Conservation (phyloP, 1,140 invertebrate species). For the Nylanderia fulva region DNA sequence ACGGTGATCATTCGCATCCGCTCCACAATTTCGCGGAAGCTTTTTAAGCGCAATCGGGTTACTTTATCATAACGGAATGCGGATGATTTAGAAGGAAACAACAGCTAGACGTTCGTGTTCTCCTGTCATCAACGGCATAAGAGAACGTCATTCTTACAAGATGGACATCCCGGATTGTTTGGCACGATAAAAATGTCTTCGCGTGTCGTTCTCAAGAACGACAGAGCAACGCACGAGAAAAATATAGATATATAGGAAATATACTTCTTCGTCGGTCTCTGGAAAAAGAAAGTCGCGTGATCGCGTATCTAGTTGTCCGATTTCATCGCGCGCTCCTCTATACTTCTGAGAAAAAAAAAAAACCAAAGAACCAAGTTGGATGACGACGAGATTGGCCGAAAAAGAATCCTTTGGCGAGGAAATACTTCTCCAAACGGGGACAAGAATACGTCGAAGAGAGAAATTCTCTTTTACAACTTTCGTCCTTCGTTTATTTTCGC, state of each 20-base stretch:
- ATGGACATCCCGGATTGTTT: background rate
- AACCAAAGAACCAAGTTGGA: constrained; percentile 35
- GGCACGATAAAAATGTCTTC: background rate
- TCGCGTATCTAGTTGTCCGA: constrained; percentile 34
- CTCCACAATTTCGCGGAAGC: background rate
- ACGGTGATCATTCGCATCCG: background rate
- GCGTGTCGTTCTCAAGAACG: constrained; percentile 21
- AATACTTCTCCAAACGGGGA: background rate
- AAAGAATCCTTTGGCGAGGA: background rate
- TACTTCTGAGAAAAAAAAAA: constrained; percentile 28
- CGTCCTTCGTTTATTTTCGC: constrained; percentile 34
- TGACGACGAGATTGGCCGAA: background rate
- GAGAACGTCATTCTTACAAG: constrained; percentile 1
- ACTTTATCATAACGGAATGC: constrained; percentile 14
- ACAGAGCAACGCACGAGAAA: background rate
- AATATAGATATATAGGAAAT: background rate
- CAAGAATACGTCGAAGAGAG: background rate
- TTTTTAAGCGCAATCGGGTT: background rate
- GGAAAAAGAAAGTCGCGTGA: constrained; percentile 19
- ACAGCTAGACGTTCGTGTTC: background rate
- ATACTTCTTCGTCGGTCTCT: background rate
- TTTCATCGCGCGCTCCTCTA: background rate
- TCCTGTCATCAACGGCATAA: background rate
- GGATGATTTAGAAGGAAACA: background rate
- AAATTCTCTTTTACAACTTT: constrained; percentile 5